Percentiles rank a stretch among this genome's conserved stretches.
These are phyloP conservation scores for Nesoenas mayeri DNA, from an alignment of 2,113 vertebrate genomes.

Conservation along the genomic window DNA sequence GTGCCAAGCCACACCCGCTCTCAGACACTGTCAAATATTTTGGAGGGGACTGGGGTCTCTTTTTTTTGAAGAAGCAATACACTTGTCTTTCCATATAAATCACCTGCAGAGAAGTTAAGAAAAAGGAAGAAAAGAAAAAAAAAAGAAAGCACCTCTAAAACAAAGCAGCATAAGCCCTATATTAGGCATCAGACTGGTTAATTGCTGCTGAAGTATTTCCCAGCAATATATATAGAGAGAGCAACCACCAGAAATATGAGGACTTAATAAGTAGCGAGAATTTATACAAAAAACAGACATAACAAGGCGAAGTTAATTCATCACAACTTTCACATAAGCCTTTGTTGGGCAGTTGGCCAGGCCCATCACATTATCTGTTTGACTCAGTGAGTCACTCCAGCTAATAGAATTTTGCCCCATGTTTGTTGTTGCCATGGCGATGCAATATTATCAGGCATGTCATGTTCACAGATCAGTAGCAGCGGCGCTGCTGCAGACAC, in stretches of 20 bases:
- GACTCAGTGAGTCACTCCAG: constrained; percentile 84
- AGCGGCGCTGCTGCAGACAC: constrained; percentile 76
- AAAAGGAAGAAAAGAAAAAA: neutral
- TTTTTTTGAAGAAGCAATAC: neutral
- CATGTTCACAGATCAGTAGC: constrained; percentile 87
- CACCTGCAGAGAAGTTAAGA: constrained; percentile 24
- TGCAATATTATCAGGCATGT: constrained; percentile 85
- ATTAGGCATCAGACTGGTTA: neutral
- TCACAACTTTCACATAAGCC: constrained; percentile 78
- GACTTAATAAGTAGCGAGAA: constrained; percentile 60
- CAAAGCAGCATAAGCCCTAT: neutral
- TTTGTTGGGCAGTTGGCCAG: constrained; percentile 79
- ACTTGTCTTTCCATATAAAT: constrained; percentile 15
- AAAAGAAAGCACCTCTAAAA: neutral
- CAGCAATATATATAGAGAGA: constrained; percentile 5
- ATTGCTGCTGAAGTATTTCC: constrained; percentile 53
- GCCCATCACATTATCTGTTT: constrained; percentile 82
- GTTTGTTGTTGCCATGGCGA: constrained; percentile 90
- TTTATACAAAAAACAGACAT: constrained; percentile 66
- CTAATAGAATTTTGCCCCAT: constrained; percentile 85
- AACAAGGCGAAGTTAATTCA: constrained; percentile 79
- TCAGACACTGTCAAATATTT: constrained; percentile 15
- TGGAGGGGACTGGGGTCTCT: neutral
- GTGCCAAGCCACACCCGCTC: constrained; percentile 19
- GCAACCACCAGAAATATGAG: constrained; percentile 60